Base-by-base conservation (phyloP, 2,888 invertebrate species). In the Autographa pulchrina region DNA sequence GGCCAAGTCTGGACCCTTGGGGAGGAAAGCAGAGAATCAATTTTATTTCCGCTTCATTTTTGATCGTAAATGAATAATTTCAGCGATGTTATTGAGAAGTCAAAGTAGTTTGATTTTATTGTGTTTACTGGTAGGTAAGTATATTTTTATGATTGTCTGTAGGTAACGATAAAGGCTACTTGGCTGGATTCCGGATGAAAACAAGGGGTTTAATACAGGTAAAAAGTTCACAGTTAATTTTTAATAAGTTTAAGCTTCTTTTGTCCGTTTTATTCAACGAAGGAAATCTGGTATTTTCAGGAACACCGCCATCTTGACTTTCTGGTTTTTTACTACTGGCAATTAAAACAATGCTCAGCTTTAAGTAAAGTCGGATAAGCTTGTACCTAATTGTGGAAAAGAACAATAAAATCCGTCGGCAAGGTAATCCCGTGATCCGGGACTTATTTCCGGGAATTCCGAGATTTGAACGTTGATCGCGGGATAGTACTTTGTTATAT, bases 401-500 rank as follows among this genome's bases (percentile, higher is more conserved):
- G 74, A 77, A 83, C 83, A 75, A 77, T 85, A 85, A 83, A 83
- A 81, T 77, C 74, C 74, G 41, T 52, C 60, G 56, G 60, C 52
- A 74, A 77, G 69, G 77, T 76, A 83, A 83, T 83, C 78, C 83
- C 65, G 71, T 63, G 70, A 80, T 76, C 85, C 75, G 62, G 71
- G 70, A 79, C 61, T 77, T 81, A 83, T 81, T 74, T 75, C 85
- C 81, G 72, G 75, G 74, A 69, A 74, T 76, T 67, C 18, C 35
- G 65, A 78, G 83, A 80, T 80, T 75, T 82, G 76, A 83, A 72
- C 75, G 72, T 74, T 75, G 80, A 84, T 78, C 75, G 65, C 20
- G 60, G 72, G 59, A 65, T 62, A 52, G 64, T 68, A 72, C 75
- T 77, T 72, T 74, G 80, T 75, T 69, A 82, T 84, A 74, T 84